A percentile compares a stretch with the other conserved stretches of the same genome.
Evolutionary conservation across 1,140 invertebrate species (phyloP).

Genomic region (Eulimnadia texana): DNA sequence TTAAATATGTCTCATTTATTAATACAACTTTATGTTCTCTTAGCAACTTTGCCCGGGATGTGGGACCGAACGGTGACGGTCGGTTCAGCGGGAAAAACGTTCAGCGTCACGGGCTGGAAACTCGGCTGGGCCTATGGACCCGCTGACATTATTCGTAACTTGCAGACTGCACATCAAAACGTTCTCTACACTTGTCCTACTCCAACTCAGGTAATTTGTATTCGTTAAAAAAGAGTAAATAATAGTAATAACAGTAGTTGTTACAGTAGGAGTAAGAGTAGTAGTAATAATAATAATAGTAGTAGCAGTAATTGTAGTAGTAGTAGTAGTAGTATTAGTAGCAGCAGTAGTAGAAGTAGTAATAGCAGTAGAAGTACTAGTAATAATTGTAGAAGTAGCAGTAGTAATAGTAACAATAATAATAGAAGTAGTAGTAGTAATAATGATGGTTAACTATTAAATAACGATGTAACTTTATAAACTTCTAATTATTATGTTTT

Average conservation of each 20-base stretch:
- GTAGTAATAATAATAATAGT: too few species aligned
- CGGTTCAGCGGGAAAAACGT: conserved; percentile 94
- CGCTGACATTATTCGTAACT: conserved; percentile 54
- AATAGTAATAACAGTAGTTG: too few species aligned
- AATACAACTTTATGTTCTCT: neutral
- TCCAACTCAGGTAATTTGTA: conserved; percentile 39
- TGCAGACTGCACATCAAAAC: conserved; percentile 86
- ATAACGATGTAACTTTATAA: conserved; percentile 21
- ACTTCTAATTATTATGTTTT: conserved; percentile 24
- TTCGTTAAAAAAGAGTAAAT: neutral
- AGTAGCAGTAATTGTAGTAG: too few species aligned
- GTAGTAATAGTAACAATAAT: too few species aligned
- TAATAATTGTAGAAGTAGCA: too few species aligned
- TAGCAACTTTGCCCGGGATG: conserved; percentile 88
- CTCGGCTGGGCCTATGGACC: conserved; percentile 93
- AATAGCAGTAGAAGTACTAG: too few species aligned
- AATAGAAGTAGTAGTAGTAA: too few species aligned
- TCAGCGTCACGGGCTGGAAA: conserved; percentile 96
- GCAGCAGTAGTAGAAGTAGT: too few species aligned
- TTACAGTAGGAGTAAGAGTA: too few species aligned
- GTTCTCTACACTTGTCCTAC: conserved; percentile 81
- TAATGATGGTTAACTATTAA: too few species aligned
- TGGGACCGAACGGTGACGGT: conserved; percentile 95
- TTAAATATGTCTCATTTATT: conserved; percentile 12
- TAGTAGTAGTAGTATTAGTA: too few species aligned